Percentiles rank a stretch among this genome's conserved stretches.
These are phyloP conservation scores for Megathymus violae DNA, from an alignment of 1,140 invertebrate species.

Conservation along the genomic window DNA sequence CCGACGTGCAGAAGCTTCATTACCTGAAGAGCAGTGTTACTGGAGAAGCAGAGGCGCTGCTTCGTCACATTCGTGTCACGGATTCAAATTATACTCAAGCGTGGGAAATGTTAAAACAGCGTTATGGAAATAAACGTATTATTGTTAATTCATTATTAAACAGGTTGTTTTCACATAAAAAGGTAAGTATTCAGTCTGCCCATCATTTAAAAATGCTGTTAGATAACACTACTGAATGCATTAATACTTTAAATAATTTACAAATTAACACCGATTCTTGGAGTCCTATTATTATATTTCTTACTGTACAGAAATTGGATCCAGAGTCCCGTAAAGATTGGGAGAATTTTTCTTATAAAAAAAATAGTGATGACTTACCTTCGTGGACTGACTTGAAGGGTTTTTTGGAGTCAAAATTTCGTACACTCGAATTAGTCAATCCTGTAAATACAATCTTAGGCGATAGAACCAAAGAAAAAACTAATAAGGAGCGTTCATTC, in stretches of 20 bases:
- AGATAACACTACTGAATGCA: slow-evolving; percentile 50
- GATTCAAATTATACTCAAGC: slow-evolving; percentile 60
- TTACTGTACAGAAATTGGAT: slow-evolving; percentile 52
- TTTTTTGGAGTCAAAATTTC: slow-evolving; percentile 50
- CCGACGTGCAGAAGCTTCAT: slow-evolving; percentile 29
- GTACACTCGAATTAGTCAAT: slow-evolving; percentile 44
- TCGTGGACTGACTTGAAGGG: slow-evolving; percentile 44
- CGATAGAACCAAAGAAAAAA: background rate
- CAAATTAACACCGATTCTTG: slow-evolving; percentile 44
- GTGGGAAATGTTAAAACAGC: slow-evolving; percentile 55
- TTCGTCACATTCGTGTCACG: slow-evolving; percentile 50
- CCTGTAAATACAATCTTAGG: background rate
- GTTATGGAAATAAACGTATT: slow-evolving; percentile 63
- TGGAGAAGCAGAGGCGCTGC: slow-evolving; percentile 51
- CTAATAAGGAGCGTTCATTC: slow-evolving; percentile 1
- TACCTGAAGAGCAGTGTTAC: slow-evolving; percentile 39
- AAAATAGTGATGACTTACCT: slow-evolving; percentile 39
- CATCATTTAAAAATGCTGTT: slow-evolving; percentile 48
- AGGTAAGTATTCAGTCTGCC: slow-evolving; percentile 42
- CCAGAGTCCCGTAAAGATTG: slow-evolving; percentile 47
- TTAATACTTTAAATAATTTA: slow-evolving; percentile 50
- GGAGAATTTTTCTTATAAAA: slow-evolving; percentile 42
- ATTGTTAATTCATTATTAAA: slow-evolving; percentile 61
- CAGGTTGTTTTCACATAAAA: slow-evolving; percentile 46
- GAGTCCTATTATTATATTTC: slow-evolving; percentile 51